A percentile compares a stretch with the other conserved stretches of the same genome.
These are phyloP conservation scores for Cantharis rustica DNA, from an alignment of 2,888 invertebrate genomes.

Conservation along the genomic window DNA sequence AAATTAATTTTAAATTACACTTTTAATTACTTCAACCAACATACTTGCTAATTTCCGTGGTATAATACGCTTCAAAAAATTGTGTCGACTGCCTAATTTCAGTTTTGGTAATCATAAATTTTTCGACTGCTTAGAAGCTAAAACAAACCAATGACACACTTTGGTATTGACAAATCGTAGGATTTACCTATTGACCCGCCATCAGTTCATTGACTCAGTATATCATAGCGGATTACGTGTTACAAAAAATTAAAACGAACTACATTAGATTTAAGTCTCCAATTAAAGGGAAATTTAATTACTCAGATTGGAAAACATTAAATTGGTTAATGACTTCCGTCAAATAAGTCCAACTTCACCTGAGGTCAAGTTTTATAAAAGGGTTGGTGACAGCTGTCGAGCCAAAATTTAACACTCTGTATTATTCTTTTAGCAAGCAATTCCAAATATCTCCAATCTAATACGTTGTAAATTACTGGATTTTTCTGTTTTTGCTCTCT, in stretches of 20 bases:
- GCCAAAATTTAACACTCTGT: too few relatives aligned
- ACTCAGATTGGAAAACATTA: not conserved
- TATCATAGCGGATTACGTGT: not conserved
- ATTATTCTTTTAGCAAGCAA: too few relatives aligned
- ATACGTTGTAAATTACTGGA: too few relatives aligned
- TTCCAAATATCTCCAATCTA: too few relatives aligned
- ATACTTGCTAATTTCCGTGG: not conserved
- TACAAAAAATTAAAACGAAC: not conserved
- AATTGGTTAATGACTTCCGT: not conserved
- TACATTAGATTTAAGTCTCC: not conserved
- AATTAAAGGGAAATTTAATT: not conserved
- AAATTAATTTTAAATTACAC: not conserved
- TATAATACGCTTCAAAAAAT: not conserved
- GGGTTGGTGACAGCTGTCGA: not conserved
- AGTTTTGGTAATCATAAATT: not conserved
- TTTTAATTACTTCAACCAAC: not conserved
- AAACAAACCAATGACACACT: slow-evolving; percentile 4
- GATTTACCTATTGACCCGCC: slow-evolving; percentile 16
- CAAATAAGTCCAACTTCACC: not conserved
- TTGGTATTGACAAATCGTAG: slow-evolving; percentile 6
- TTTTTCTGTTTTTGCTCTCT: too few relatives aligned
- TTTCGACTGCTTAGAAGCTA: not conserved
- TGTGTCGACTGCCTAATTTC: not conserved
- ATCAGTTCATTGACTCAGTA: slow-evolving; percentile 11
- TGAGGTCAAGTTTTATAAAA: not conserved